A percentile compares a stretch with the other conserved stretches of the same genome.
phyloP scores from a whole-genome alignment of 2,113 vertebrate species.

The Micromys minutus region DNA sequence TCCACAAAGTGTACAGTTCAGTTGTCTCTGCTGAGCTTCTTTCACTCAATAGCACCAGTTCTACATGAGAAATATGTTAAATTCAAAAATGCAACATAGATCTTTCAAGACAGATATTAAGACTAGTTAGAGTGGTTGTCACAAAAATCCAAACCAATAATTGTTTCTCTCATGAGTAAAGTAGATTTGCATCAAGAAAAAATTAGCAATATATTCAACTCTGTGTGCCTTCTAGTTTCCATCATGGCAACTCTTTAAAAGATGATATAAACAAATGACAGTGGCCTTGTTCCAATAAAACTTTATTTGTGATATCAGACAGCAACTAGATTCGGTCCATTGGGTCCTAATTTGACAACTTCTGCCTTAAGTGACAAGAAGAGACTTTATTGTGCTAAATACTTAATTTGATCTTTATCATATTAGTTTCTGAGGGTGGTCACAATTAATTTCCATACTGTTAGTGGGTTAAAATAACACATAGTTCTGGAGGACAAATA shows the following conservation, averaged over 20 bases:
- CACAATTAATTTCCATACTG: not conserved
- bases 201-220: not conserved
- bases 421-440: not conserved
- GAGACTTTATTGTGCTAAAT: not conserved
- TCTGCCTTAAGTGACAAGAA: conserved; percentile 7
- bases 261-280: not conserved
- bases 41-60: conserved; percentile 44
- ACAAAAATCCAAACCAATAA: not conserved
- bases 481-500: not conserved
- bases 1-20: conserved; percentile 27
- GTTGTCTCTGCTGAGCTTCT: conserved; percentile 44
- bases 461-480: conserved; percentile 30
- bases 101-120: conserved; percentile 46
- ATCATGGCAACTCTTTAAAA: not conserved
- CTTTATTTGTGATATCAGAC: conserved; percentile 53
- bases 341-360: not conserved
- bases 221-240: not conserved
- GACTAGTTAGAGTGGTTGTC: not conserved
- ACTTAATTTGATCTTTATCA: not conserved
- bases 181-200: not conserved
- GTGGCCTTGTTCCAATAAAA: conserved; percentile 26
- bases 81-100: conserved; percentile 40
- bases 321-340: not conserved
- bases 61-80: conserved; percentile 38
- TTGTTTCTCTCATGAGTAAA: conserved; percentile 26